Evolutionary conservation across 2,113 vertebrate species (phyloP).

Genomic region (Symphodus melops): DNA sequence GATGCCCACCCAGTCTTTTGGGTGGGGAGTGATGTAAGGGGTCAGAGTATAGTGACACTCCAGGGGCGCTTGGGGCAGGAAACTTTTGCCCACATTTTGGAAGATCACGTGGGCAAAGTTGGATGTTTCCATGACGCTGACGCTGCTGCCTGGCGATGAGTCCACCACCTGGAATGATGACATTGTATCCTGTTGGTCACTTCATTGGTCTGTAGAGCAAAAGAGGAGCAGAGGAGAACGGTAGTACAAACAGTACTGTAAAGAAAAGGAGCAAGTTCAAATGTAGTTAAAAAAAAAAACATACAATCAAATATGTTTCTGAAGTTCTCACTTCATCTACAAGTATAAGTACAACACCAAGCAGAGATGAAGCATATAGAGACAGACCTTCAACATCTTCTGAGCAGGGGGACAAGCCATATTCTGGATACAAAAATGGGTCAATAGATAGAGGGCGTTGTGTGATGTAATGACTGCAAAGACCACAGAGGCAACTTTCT

Average conservation of each 20-base stretch:
- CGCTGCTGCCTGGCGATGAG: constrained; percentile 81
- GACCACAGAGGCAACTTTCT: not conserved
- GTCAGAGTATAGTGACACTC: constrained; percentile 97
- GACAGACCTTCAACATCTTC: too few relatives aligned
- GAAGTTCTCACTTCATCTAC: too few relatives aligned
- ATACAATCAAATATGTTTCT: too few relatives aligned
- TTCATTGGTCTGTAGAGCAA: constrained; percentile 68
- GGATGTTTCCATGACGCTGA: constrained; percentile 89
- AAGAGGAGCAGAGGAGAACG: not conserved
- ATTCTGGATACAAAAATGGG: too few relatives aligned
- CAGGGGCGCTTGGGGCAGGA: constrained; percentile 92
- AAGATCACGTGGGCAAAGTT: constrained; percentile 99
- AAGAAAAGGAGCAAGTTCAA: too few relatives aligned
- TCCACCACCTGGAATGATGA: constrained; percentile 92
- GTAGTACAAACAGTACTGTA: not conserved
- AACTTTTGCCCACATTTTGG: constrained; percentile 98
- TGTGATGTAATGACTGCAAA: not conserved
- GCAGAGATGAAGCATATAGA: not conserved
- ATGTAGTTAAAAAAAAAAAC: too few relatives aligned
- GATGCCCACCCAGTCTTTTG: constrained; percentile 99
- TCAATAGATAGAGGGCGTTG: not conserved
- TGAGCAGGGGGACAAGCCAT: too few relatives aligned
- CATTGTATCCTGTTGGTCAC: constrained; percentile 83
- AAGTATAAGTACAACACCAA: too few relatives aligned
- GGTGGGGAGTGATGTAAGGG: constrained; percentile 91